These are phyloP conservation scores for Rhinoderma darwinii DNA, from an alignment of 2,113 vertebrate species.

Conservation along the genomic window DNA sequence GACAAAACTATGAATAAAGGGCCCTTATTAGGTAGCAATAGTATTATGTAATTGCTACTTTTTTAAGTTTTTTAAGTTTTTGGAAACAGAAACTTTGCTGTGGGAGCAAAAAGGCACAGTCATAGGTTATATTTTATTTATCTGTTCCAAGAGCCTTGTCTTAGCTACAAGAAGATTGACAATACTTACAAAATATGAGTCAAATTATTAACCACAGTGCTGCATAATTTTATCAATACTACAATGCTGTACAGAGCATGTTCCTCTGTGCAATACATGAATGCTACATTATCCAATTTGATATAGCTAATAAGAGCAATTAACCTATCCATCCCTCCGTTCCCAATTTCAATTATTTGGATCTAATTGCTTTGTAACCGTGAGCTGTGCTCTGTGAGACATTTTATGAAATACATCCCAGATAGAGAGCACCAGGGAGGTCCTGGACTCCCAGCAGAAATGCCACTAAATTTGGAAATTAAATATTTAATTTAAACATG, in stretches of 20 bases:
- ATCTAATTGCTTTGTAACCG: slow-evolving; percentile 54
- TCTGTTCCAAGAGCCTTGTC: not conserved
- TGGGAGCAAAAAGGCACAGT: not conserved
- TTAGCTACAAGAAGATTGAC: not conserved
- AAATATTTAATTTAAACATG: slow-evolving; percentile 31
- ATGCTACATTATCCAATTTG: slow-evolving; percentile 29
- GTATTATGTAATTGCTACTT: too few species aligned
- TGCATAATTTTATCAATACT: slow-evolving; percentile 18
- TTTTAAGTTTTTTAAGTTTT: not conserved
- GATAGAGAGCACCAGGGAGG: slow-evolving; percentile 5
- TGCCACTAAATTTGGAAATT: slow-evolving; percentile 46
- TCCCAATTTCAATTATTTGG: slow-evolving; percentile 54
- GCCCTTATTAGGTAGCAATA: too few species aligned
- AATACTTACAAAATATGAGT: not conserved
- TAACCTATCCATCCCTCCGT: slow-evolving; percentile 31
- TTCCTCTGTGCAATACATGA: not conserved
- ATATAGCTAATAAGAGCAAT: slow-evolving; percentile 49
- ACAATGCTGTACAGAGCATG: not conserved
- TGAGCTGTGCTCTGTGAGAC: slow-evolving; percentile 15
- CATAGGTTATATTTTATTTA: not conserved
- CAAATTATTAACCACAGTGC: not conserved
- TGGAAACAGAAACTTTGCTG: not conserved
- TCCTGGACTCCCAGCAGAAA: slow-evolving; percentile 12
- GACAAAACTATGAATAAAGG: too few species aligned
- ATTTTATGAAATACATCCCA: slow-evolving; percentile 25